phyloP scores from a whole-genome alignment of 2,797 vertebrate species.

The Menidia menidia region DNA sequence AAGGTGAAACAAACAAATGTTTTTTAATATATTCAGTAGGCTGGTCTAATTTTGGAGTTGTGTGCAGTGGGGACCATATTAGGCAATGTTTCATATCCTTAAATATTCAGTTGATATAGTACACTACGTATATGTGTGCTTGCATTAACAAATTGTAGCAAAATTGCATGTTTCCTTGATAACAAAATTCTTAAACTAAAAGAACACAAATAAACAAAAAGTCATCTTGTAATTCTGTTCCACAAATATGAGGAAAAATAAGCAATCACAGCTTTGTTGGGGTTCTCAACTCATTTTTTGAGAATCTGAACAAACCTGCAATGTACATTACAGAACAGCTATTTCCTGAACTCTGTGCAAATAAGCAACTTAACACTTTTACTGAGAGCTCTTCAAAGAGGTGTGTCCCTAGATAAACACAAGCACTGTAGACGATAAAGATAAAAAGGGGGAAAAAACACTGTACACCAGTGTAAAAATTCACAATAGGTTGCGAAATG shows the following conservation, averaged over 20 bases:
- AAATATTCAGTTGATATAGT: neutral
- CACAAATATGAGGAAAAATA: no score
- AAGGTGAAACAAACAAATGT: neutral
- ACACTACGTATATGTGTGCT: neutral
- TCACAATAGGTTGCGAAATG: no score
- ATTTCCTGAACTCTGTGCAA: no score
- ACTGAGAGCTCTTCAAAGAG: no score
- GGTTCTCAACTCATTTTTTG: neutral
- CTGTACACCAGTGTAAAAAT: neutral
- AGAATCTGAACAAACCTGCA: neutral
- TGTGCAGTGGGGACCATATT: neutral
- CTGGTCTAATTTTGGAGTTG: neutral
- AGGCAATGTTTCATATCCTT: neutral
- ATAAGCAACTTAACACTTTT: neutral
- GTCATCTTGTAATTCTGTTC: no score
- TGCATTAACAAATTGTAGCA: neutral
- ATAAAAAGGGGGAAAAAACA: neutral
- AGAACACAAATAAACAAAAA: no score
- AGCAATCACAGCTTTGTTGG: no score
- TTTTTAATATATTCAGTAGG: neutral
- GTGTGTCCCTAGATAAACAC: neutral
- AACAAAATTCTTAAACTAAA: neutral
- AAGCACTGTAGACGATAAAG: neutral
- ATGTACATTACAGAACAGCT: neutral
- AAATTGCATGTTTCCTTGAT: neutral